Evolutionary conservation across 2,113 vertebrate genomes (phyloP).

Genomic region (Colistium nudipinnis): DNA sequence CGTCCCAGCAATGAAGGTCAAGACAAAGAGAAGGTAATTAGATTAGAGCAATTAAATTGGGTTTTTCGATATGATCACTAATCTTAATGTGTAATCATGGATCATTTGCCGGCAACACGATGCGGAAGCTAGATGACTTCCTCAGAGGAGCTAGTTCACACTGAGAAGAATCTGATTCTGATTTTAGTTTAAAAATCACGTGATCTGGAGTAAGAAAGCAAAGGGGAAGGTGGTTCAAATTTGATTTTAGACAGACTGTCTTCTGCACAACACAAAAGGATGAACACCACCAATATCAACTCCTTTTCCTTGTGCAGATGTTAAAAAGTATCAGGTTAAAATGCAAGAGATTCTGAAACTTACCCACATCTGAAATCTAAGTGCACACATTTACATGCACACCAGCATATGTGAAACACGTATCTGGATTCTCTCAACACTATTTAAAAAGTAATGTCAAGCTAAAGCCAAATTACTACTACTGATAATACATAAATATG

Average conservation of each 20-base stretch:
- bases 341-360: too few species aligned
- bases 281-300: neutral
- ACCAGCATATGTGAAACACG: too few species aligned
- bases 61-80: constrained; percentile 46
- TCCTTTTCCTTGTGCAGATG: too few species aligned
- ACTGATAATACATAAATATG: too few species aligned
- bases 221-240: neutral
- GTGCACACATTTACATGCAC: too few species aligned
- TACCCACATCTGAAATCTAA: too few species aligned
- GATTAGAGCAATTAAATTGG: constrained; percentile 47
- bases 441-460: too few species aligned
- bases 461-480: too few species aligned
- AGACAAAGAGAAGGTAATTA: constrained; percentile 44
- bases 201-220: too few species aligned
- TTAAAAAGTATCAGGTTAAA: too few species aligned
- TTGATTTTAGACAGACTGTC: neutral
- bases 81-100: constrained; percentile 44
- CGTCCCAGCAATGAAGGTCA: constrained; percentile 31
- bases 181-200: neutral
- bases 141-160: neutral
- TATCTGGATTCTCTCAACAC: too few species aligned
- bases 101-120: neutral
- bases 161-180: neutral
- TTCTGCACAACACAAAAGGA: too few species aligned
- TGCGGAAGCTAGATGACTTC: neutral